Evolutionary conservation across 2,888 invertebrate species (phyloP).

Genomic region (Callinectes sapidus): DNA sequence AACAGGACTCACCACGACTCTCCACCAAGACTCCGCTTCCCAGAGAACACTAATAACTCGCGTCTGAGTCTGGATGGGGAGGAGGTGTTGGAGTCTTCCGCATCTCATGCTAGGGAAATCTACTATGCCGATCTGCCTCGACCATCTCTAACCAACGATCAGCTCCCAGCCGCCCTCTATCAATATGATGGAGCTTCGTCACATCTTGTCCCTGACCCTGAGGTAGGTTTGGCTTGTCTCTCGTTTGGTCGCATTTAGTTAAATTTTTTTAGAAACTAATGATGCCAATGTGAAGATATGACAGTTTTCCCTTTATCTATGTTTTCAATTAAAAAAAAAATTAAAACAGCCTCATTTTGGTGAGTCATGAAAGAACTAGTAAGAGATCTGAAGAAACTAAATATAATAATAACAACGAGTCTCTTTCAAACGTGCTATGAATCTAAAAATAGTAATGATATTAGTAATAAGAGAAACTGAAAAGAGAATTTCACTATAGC

Average conservation of each 20-base stretch:
- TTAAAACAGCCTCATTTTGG: not conserved
- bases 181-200: not conserved
- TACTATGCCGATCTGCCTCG: not conserved
- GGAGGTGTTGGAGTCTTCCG: not conserved
- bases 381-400: too few relatives aligned
- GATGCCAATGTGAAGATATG: not conserved
- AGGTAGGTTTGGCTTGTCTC: not conserved
- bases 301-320: not conserved
- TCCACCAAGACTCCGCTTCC: not conserved
- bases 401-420: not conserved
- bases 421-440: too few relatives aligned
- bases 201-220: not conserved
- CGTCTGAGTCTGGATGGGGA: not conserved
- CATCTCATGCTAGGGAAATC: not conserved
- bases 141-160: not conserved
- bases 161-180: not conserved
- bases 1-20: not conserved
- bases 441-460: too few relatives aligned
- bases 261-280: not conserved
- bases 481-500: too few relatives aligned
- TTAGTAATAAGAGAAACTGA: too few relatives aligned
- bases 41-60: not conserved
- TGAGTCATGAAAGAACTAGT: not conserved
- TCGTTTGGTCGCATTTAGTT: not conserved
- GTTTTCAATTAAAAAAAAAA: not conserved